phyloP scores from a whole-genome alignment of 2,888 invertebrate species.

The Thera obeliscata region DNA sequence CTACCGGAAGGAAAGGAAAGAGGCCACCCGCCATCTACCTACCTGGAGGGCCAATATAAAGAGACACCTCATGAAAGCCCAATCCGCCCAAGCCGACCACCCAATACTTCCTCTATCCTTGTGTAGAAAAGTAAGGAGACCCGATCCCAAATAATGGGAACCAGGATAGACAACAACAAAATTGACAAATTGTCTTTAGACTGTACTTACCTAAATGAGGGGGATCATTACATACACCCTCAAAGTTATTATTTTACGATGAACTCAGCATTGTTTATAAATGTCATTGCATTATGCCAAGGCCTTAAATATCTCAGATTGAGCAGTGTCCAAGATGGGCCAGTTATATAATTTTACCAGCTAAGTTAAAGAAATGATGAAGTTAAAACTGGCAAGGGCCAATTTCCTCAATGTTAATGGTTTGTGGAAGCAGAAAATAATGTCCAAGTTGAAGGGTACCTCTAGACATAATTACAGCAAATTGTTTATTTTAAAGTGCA shows the following conservation, averaged over 20 bases:
- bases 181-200: too few relatives aligned
- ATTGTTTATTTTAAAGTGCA: neutral
- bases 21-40: too few relatives aligned
- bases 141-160: too few relatives aligned
- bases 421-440: slow-evolving; percentile 24
- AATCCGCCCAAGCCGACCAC: too few relatives aligned
- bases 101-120: too few relatives aligned
- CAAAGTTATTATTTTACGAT: slow-evolving; percentile 1
- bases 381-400: slow-evolving; percentile 11
- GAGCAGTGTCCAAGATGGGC: neutral
- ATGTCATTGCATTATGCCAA: neutral
- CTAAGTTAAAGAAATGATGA: too few relatives aligned
- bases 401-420: slow-evolving; percentile 22
- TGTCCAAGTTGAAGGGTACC: slow-evolving; percentile 8
- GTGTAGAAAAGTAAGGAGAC: too few relatives aligned
- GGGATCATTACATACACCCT: neutral
- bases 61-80: too few relatives aligned
- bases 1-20: too few relatives aligned
- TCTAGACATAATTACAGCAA: slow-evolving; percentile 18
- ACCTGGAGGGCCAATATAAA: too few relatives aligned
- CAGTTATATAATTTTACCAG: slow-evolving; percentile 13
- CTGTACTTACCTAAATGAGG: neutral
- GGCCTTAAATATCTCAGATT: slow-evolving; percentile 1
- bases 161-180: too few relatives aligned
- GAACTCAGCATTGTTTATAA: neutral